Evolutionary conservation across 2,113 vertebrate species (phyloP), one percentile per base, ranked within the genome.

Genomic region (Gobiocypris rarus): DNA sequence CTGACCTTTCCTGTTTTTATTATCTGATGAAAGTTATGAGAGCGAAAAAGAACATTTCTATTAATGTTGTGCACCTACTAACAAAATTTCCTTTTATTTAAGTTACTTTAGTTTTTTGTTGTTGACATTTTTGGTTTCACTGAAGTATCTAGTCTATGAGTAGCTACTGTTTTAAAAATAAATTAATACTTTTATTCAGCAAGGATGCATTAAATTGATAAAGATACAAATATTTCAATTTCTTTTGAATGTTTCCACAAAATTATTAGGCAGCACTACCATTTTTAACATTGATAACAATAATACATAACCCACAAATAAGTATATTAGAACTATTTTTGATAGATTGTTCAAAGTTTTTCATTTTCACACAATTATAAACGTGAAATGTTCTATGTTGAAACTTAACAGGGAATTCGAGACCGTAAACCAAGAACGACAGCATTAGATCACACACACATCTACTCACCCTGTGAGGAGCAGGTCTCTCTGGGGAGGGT

Each of bases 401-500:
- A 38, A 38, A 38, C 38, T 38, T 38, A 38, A 38, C 38, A 38
- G 38, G 38, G 38, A 24, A 48, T 48, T 73, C 17, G 10, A 69
- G 70, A 73, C 43, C 26, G 11, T 24, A 74, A n/a, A 74, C 11
- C 13, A 74, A 48, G 71, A 74, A 8, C 2, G 1, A 52, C 11
- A 28, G 24, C n/a, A 26, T 48, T 31, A 28, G 45, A 28, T 75
- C 13, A 28, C 73, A 59, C 73, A 59, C 31, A 54, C 4, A 26
- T 31, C 24, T 63, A 93, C 96, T 82, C 88, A 99, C 98, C 98
- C 98, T 0, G 98, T 99, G 24, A 99, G 96, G 77, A 99, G 95
- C 91, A 99, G 90, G 92, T 99, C 97, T 90, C 98, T 96, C 93
- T 98, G 97, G 0, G 96, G 96, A 63, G 97, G 96, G 84, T 97